Evolutionary conservation across 2,113 vertebrate species (phyloP), one percentile per base, ranked within the genome.

Genomic region (Festucalex cinctus): DNA sequence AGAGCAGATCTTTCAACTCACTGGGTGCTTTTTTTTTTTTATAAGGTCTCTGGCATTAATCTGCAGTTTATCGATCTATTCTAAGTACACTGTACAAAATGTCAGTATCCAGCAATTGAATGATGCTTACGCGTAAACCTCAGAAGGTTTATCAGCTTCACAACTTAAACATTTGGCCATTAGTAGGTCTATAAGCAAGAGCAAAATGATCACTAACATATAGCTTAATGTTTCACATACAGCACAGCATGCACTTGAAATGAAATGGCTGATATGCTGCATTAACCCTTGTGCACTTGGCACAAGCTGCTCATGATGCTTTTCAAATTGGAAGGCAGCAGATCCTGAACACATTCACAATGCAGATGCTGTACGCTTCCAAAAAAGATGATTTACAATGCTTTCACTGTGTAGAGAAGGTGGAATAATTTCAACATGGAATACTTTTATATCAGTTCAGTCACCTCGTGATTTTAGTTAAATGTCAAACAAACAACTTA

Each of bases 191-290:
- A 66, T 65, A 65, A 69, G 70, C 54, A 80, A 54, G 24, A 26
- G 54, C 39, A 46, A 66, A 70, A 36, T 57, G 28, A 28, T 53
- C 65, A 58, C 35, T 43, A 36, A 43, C 54, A 62, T 69, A 69
- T 61, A 46, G 69, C 67, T 64, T 32, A 76, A 70, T 70, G 64
- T 39, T 51, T 54, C 68, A 20, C 41, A 44, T 32, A 70, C 32
- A 65, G 59, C n/a, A 66, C 26, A 73, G 46, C 68, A 71, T 74
- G 77, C 63, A 32, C n/a, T 60, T 46, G 53, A 63, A 76, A 74
- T 83, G 78, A 70, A 76, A 80, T 78, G 72, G 63, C n/a, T 64
- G 58, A 66, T 64, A 56, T 37, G 24, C 12, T 60, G 48, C 32
- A 44, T 53, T 44, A 53, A 39, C 17, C 39, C 22, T 53, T 53